Conservation (phyloP, 2,888 invertebrate species). For the Artemia sinica region DNA sequence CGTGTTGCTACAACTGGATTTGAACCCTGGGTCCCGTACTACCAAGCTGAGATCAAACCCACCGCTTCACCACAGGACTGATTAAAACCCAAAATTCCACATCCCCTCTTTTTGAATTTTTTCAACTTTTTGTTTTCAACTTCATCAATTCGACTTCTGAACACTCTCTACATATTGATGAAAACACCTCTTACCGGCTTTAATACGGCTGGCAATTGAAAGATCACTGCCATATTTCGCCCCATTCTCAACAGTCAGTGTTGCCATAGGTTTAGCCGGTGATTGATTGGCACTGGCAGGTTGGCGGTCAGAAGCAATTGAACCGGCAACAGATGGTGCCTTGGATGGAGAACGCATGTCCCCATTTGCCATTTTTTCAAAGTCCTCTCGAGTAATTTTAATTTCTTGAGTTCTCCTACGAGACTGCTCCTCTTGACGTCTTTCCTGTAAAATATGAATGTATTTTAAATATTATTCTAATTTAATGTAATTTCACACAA, state of each 20-base stretch:
- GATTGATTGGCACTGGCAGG: not conserved
- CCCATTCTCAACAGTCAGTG: conserved; percentile 9
- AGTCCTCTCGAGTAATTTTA: conserved; percentile 32
- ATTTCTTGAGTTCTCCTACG: conserved; percentile 40
- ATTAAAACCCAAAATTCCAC: no score
- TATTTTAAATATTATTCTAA: not conserved
- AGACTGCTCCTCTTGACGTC: conserved; percentile 53
- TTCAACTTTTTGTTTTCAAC: no score
- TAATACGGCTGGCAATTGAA: not conserved
- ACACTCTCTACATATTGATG: no score
- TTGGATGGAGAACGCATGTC: conserved; percentile 21
- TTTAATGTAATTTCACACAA: no score
- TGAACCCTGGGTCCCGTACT: no score
- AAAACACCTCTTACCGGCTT: no score
- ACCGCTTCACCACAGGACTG: no score
- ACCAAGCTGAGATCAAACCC: no score
- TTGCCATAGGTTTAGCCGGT: not conserved
- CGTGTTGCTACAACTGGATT: no score
- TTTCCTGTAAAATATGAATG: conserved; percentile 35
- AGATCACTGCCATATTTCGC: not conserved
- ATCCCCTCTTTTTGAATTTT: no score
- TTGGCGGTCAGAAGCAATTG: not conserved
- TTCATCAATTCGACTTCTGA: no score
- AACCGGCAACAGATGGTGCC: conserved; percentile 17
- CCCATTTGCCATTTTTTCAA: conserved; percentile 30